Conservation (phyloP, 2,797 vertebrate genomes). For the Steatocranus sp. region DNA sequence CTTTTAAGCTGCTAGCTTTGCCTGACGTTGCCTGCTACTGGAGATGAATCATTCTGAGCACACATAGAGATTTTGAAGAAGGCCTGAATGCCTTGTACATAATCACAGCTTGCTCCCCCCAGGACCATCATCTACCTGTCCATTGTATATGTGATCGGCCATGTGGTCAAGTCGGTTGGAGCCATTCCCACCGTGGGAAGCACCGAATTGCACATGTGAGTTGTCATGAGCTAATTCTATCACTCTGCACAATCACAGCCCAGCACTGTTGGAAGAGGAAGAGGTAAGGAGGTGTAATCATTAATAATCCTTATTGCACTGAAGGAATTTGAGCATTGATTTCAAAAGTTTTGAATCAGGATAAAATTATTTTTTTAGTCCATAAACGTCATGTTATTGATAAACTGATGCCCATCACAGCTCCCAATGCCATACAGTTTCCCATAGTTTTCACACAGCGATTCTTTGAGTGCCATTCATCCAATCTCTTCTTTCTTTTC, state of each 20-base stretch:
- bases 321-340: background rate
- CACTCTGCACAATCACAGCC: background rate
- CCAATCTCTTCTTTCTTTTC: background rate
- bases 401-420: background rate
- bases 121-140: conserved; percentile 98
- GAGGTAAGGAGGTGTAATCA: background rate
- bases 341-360: background rate
- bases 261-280: background rate
- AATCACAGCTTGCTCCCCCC: conserved; percentile 49
- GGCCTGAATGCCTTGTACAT: background rate
- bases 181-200: conserved; percentile 87
- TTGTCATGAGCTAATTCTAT: background rate
- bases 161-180: conserved; percentile 91
- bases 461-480: background rate
- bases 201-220: conserved; percentile 85
- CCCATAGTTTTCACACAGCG: background rate
- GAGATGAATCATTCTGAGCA: background rate
- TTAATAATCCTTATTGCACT: background rate
- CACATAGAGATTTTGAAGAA: background rate
- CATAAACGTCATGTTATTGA: background rate
- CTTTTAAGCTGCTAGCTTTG: background rate
- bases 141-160: conserved; percentile 89
- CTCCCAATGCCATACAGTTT: background rate
- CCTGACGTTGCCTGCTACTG: background rate
- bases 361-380: background rate